Evolutionary conservation across 1,140 invertebrate genomes (phyloP).

Genomic region (Wasmannia auropunctata): DNA sequence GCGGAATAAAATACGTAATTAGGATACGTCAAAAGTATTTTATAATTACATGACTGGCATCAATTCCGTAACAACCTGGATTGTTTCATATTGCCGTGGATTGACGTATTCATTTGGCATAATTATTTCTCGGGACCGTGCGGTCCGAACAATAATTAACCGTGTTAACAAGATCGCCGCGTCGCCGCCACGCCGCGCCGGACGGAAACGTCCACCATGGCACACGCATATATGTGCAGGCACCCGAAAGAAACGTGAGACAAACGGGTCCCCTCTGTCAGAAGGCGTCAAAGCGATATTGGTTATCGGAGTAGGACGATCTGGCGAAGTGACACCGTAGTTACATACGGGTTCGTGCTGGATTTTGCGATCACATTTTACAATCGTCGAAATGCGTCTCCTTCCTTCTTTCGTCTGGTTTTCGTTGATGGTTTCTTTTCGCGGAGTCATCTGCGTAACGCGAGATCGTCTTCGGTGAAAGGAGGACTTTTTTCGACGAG

Average conservation of each 20-base stretch:
- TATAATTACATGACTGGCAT: slow-evolving; percentile 34
- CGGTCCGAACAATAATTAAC: slow-evolving; percentile 48
- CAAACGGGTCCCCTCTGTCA: slow-evolving; percentile 59
- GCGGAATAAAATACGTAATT: slow-evolving; percentile 40
- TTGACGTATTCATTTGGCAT: slow-evolving; percentile 36
- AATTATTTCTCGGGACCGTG: slow-evolving; percentile 37
- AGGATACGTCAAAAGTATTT: slow-evolving; percentile 22
- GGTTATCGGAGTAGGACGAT: slow-evolving; percentile 74
- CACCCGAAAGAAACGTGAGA: slow-evolving; percentile 66
- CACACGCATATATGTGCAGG: background rate
- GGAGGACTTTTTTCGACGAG: background rate
- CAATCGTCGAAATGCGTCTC: slow-evolving; percentile 12
- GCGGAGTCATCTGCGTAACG: slow-evolving; percentile 16
- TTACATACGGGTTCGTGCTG: slow-evolving; percentile 50
- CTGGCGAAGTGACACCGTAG: slow-evolving; percentile 57
- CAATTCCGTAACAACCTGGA: background rate
- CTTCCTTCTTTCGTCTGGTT: slow-evolving; percentile 40
- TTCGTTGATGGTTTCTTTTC: slow-evolving; percentile 28
- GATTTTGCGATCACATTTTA: slow-evolving; percentile 67
- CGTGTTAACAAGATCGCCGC: slow-evolving; percentile 33
- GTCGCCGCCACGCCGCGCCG: background rate
- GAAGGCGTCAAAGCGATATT: slow-evolving; percentile 72
- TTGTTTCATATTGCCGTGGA: slow-evolving; percentile 12
- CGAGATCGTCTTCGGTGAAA: background rate
- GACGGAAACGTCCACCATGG: background rate